Evolutionary conservation across 2,797 vertebrate species (phyloP).

Genomic region (Fistularia commersonii): DNA sequence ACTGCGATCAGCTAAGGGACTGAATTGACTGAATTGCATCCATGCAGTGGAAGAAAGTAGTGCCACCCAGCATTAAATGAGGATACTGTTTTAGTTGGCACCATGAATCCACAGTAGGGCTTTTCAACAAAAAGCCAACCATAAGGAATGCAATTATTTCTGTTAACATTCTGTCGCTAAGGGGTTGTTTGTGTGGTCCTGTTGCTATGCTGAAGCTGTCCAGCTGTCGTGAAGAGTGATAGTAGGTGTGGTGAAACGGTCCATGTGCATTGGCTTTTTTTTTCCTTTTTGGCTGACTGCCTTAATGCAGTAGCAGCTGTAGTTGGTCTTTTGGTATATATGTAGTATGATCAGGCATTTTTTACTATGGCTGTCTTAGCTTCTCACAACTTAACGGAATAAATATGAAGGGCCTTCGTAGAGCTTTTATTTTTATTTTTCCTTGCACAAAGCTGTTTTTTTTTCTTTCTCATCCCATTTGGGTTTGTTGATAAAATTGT

Average conservation of each 20-base stretch:
- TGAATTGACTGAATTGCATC: background rate
- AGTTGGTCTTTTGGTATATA: constrained; percentile 13
- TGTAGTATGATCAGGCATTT: background rate
- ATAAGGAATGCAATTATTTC: constrained; percentile 8
- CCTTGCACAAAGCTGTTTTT: no score
- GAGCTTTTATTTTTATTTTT: no score
- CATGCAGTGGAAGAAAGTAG: no score
- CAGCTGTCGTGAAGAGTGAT: constrained; percentile 71
- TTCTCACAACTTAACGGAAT: background rate
- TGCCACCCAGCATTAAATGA: no score
- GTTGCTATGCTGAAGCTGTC: constrained; percentile 49
- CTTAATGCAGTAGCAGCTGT: constrained; percentile 52
- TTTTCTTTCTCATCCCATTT: no score
- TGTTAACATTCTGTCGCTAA: constrained; percentile 42
- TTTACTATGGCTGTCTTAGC: background rate
- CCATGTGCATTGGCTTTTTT: constrained; percentile 36
- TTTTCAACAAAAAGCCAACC: background rate
- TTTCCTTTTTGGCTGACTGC: constrained; percentile 36
- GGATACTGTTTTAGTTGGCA: no score
- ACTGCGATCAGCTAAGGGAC: background rate
- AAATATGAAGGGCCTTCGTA: no score
- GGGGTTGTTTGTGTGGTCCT: constrained; percentile 38
- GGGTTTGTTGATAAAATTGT: background rate
- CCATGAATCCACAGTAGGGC: background rate
- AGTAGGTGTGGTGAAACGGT: constrained; percentile 28